Conservation (phyloP, 2,797 vertebrate genomes). For the Onychomys arenicola region DNA sequence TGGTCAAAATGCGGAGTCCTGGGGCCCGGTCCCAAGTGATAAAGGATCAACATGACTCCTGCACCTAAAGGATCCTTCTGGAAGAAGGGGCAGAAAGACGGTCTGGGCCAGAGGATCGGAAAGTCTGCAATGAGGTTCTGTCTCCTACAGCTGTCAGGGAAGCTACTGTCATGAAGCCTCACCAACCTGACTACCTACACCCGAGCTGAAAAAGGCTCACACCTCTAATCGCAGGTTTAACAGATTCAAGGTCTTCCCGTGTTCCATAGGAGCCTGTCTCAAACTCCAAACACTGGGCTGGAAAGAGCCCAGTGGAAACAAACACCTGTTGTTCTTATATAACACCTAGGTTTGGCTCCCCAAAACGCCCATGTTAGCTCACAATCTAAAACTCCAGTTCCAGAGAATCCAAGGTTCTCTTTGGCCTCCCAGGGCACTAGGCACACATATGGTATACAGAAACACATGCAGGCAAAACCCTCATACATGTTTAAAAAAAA, state of each 20-base stretch:
- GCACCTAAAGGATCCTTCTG: neutral
- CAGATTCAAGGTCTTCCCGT: neutral
- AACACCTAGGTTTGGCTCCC: no score
- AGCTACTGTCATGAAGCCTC: neutral
- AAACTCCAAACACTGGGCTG: no score
- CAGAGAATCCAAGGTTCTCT: neutral
- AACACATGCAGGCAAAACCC: neutral
- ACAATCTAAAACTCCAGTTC: neutral
- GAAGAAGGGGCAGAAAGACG: neutral
- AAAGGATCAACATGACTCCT: neutral
- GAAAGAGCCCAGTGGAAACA: neutral
- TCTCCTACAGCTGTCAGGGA: neutral
- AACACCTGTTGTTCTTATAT: no score
- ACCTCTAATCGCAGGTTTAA: no score
- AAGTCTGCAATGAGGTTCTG: neutral
- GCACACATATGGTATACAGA: neutral
- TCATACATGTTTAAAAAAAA: neutral
- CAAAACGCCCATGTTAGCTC: no score
- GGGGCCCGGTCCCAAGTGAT: neutral
- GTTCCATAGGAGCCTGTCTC: no score
- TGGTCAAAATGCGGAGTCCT: neutral
- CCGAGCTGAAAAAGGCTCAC: neutral
- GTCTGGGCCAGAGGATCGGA: neutral
- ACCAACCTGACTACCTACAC: neutral
- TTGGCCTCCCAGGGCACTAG: neutral